Conservation (phyloP, 2,888 invertebrate genomes). For the Gibbula magus region DNA sequence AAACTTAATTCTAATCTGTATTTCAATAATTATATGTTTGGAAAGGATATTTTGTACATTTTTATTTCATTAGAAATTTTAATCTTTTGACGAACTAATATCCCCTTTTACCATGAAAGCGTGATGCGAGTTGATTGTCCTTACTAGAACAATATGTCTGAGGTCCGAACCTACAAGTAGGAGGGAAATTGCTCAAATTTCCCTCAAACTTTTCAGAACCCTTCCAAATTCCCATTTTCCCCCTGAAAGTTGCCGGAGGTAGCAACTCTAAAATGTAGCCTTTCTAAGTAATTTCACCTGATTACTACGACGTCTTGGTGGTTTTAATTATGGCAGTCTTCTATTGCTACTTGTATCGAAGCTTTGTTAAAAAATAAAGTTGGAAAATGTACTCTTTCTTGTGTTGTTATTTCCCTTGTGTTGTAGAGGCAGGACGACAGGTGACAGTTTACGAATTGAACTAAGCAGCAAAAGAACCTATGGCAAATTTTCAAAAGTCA, state of each 20-base stretch:
- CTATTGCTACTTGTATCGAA: constrained; percentile 42
- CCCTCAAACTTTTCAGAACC: background rate
- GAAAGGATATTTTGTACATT: too few relatives aligned
- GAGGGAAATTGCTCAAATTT: background rate
- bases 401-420: constrained; percentile 15
- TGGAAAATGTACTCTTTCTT: constrained; percentile 6
- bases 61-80: too few relatives aligned
- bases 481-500: too few relatives aligned
- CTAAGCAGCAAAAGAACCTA: too few relatives aligned
- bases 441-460: too few relatives aligned
- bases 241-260: constrained; percentile 26
- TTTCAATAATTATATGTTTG: too few relatives aligned
- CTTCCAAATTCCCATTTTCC: background rate
- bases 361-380: constrained; percentile 42
- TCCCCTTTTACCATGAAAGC: too few relatives aligned
- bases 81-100: too few relatives aligned
- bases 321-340: constrained; percentile 39
- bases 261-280: constrained; percentile 39
- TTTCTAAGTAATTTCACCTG: constrained; percentile 28
- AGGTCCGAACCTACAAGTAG: background rate
- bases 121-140: too few relatives aligned
- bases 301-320: constrained; percentile 35
- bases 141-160: too few relatives aligned
- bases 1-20: too few relatives aligned
- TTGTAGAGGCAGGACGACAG: too few relatives aligned